Evolutionary conservation across 2,888 invertebrate genomes (phyloP).

Genomic region (Harmothoe impar): DNA sequence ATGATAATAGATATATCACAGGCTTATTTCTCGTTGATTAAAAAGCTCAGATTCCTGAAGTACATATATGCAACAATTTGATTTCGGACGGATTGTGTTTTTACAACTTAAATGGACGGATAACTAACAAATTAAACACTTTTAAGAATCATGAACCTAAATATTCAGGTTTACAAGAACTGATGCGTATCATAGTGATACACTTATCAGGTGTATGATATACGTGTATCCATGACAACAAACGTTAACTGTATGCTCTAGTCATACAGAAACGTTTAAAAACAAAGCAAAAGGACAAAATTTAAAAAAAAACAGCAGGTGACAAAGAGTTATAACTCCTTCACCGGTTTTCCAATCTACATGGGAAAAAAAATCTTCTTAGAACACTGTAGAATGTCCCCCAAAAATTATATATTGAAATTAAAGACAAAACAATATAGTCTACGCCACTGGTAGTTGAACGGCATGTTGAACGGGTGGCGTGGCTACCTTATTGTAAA

Average conservation of each 20-base stretch:
- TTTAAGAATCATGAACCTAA: not conserved
- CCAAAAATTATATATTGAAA: not conserved
- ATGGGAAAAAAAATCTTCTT: not conserved
- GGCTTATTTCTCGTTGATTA: not conserved
- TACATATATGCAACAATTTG: not conserved
- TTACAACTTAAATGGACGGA: not conserved
- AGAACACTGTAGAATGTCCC: not conserved
- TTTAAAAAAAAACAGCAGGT: not conserved
- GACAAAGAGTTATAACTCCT: not conserved
- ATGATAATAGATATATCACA: not conserved
- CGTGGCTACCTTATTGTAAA: slow-evolving; percentile 71
- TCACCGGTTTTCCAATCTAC: not conserved
- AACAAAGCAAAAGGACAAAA: not conserved
- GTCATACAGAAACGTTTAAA: not conserved
- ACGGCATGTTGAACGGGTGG: not conserved
- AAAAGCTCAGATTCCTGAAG: not conserved
- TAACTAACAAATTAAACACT: not conserved
- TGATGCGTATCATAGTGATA: not conserved
- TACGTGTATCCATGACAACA: not conserved
- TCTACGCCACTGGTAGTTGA: slow-evolving; percentile 48
- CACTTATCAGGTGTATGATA: not conserved
- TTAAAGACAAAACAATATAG: not conserved
- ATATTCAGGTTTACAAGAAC: not conserved
- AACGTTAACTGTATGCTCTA: not conserved
- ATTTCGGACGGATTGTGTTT: too few species aligned